Conservation (phyloP, 2,797 vertebrate genomes). For the Zalophus californianus region DNA sequence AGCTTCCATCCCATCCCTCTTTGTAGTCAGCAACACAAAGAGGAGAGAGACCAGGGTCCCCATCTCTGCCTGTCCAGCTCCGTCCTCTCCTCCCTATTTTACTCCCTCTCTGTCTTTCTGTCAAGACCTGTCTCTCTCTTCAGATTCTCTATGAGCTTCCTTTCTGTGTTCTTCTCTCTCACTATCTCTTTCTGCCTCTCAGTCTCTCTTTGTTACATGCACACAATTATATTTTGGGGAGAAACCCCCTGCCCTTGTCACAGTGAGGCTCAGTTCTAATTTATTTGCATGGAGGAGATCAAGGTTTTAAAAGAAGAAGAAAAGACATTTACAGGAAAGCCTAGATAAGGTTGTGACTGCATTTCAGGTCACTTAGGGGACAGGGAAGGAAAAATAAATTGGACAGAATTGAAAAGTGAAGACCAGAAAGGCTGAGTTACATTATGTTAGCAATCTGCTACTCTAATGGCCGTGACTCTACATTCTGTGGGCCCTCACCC, state of each 20-base stretch:
- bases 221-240: neutral
- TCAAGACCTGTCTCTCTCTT: neutral
- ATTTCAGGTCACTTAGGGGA: neutral
- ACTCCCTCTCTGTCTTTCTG: neutral
- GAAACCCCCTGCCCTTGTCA: conserved; percentile 6
- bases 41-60: neutral
- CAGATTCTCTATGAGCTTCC: neutral
- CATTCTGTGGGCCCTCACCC: neutral
- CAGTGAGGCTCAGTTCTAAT: neutral
- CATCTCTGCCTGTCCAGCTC: neutral
- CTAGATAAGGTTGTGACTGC: conserved; percentile 62
- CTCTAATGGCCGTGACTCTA: neutral
- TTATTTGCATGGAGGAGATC: conserved; percentile 61
- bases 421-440: neutral
- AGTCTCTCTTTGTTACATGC: neutral
- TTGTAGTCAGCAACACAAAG: neutral
- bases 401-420: conserved; percentile 48
- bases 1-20: neutral
- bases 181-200: neutral
- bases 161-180: neutral
- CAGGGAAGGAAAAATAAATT: conserved; percentile 53
- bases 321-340: conserved; percentile 58
- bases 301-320: neutral
- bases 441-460: neutral
- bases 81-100: neutral